A percentile compares a stretch with the other conserved stretches of the same genome.
These are phyloP conservation scores for Calcarius lapponicus DNA, from an alignment of 2,797 vertebrate species.

Conservation along the genomic window DNA sequence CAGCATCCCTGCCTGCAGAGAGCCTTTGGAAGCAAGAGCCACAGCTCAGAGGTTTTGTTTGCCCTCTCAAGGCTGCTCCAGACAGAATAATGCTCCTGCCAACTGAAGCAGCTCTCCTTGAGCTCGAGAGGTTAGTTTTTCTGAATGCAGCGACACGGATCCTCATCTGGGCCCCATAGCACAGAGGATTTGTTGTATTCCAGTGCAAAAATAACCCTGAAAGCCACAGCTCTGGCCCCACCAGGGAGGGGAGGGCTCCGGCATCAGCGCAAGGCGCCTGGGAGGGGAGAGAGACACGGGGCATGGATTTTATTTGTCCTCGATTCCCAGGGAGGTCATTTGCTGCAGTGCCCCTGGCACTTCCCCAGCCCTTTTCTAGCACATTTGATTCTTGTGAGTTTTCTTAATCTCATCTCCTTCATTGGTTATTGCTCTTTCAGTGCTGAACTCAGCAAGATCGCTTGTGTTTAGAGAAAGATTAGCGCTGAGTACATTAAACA, in stretches of 20 bases:
- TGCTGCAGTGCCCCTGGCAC: constrained; percentile 54
- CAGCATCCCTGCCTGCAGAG: neutral
- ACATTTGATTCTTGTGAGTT: constrained; percentile 48
- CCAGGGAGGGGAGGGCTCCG: neutral
- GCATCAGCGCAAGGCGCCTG: neutral
- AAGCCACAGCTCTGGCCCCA: neutral
- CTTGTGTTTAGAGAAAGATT: constrained; percentile 71
- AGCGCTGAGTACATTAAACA: constrained; percentile 68
- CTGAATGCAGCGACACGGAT: constrained; percentile 22
- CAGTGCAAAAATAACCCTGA: constrained; percentile 48
- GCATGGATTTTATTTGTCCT: constrained; percentile 61
- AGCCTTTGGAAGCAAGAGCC: neutral
- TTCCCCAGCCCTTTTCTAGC: constrained; percentile 34
- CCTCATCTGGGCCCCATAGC: neutral
- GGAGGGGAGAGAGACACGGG: neutral
- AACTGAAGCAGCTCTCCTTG: constrained; percentile 43
- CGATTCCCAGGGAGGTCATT: constrained; percentile 51
- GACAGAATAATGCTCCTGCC: constrained; percentile 34
- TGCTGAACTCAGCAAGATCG: constrained; percentile 71
- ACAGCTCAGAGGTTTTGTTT: constrained; percentile 35
- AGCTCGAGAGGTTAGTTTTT: constrained; percentile 47
- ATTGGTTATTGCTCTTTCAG: constrained; percentile 68
- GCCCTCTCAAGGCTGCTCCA: constrained; percentile 59
- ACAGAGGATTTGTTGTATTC: constrained; percentile 50
- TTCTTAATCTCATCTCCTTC: constrained; percentile 66